phyloP scores from a whole-genome alignment of 2,113 vertebrate species.

The Gymnogyps californianus region DNA sequence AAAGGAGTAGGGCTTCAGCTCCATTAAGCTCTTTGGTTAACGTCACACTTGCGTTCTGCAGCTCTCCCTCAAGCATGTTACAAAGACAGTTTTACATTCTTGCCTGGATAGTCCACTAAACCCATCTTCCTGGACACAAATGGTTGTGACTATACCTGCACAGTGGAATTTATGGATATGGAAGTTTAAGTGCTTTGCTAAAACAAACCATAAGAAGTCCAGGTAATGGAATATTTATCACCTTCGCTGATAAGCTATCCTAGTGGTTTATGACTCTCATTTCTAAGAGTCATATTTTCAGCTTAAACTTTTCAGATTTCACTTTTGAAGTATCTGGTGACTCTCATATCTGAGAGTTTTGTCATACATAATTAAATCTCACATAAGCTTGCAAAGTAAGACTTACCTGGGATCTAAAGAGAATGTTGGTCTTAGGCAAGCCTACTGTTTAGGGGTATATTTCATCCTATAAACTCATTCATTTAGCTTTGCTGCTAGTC shows the following conservation, averaged over 20 bases:
- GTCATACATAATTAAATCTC: neutral
- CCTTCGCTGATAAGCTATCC: neutral
- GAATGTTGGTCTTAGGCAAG: neutral
- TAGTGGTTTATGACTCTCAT: neutral
- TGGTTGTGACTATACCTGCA: neutral
- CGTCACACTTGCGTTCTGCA: neutral
- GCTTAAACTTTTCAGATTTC: neutral
- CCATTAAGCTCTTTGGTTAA: neutral
- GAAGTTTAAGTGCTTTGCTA: neutral
- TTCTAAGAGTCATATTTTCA: neutral
- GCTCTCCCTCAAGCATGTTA: neutral
- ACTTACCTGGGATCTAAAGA: neutral
- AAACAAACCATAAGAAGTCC: neutral
- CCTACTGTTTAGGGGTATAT: neutral
- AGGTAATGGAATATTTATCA: neutral
- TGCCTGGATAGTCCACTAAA: neutral
- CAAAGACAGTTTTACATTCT: neutral
- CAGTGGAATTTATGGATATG: slow-evolving; percentile 3
- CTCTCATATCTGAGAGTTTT: neutral
- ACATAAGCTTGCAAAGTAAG: neutral
- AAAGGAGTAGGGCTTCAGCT: neutral
- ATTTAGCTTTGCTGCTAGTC: neutral
- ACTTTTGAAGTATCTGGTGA: neutral
- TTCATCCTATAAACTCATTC: neutral
- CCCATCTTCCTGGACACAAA: neutral